These are phyloP conservation scores for Pegea sp. DNA, from an alignment of 23 tunicate species.

Conservation along the genomic window DNA sequence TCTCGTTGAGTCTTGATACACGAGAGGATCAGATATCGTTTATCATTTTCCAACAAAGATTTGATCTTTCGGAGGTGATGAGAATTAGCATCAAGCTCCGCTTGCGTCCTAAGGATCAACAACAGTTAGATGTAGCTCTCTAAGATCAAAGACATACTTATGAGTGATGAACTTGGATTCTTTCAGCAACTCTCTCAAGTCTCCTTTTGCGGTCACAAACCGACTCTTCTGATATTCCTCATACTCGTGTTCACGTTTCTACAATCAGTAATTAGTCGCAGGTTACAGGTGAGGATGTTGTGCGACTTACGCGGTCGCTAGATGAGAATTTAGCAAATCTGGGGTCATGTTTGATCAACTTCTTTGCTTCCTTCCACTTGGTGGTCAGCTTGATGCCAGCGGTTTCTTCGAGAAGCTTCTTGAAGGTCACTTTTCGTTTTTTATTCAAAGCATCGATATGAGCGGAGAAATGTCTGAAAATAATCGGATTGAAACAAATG, in stretches of 20 bases:
- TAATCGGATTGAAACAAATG: no score
- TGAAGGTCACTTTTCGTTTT: conserved; percentile 51
- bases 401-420: conserved; percentile 66
- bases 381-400: conserved; percentile 36
- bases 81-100: conserved; percentile 18
- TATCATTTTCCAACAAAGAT: conserved; percentile 58
- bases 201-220: conserved; percentile 33
- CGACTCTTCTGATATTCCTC: conserved; percentile 63
- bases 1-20: conserved; percentile 25
- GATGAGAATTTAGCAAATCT: conserved; percentile 73
- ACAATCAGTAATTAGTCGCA: not conserved
- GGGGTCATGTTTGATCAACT: conserved; percentile 60
- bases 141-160: no score
- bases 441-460: conserved; percentile 64
- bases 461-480: no score
- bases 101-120: no score
- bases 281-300: not conserved
- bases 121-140: no score
- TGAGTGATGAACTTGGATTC: conserved; percentile 66
- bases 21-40: conserved; percentile 55
- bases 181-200: conserved; percentile 49
- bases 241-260: conserved; percentile 79
- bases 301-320: conserved; percentile 45
- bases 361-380: conserved; percentile 61
- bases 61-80: conserved; percentile 39